Evolutionary conservation across 2,888 invertebrate species (phyloP), one percentile per base, ranked within the genome.

Genomic region (Ormyrus thymus): DNA sequence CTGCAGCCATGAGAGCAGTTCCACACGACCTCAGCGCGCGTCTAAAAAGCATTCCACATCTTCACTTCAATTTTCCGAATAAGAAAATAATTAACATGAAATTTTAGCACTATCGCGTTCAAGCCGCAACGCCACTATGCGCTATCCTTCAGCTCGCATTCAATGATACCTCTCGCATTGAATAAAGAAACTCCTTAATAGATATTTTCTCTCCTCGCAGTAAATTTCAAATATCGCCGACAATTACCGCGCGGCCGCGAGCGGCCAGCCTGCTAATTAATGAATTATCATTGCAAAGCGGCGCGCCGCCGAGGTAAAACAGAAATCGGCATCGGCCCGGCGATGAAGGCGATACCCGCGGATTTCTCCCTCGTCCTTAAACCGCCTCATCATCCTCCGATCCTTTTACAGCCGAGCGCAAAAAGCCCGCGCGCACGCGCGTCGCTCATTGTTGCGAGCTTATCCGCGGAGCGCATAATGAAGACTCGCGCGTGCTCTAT

Each of bases 361-460:
- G 59, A 68, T 66, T 68, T 75, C 75, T 68, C 75, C 56, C n/a
- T 46, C 9, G 64, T 55, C 53, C 48, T 55, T 59, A 53, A n/a
- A 50, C 56, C n/a, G 10, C 13, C 48, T 50, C 51, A 7, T n/a
- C 45, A 56, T 48, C 13, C 59, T 64, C 62, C 55, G 2, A 55
- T 65, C 58, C 56, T 56, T 76, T 58, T 64, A 70, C 10, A 72
- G 11, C 6, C 50, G 3, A 29, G 10, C 46, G 56, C 13, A 50
- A 76, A 76, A 55, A 69, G 11, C 10, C n/a, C 43, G 10, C 46
- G 56, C 13, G 43, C 69, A 70, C 62, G 11, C 10, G n/a, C 43
- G 43, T 66, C 69, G 45, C n/a, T 64, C 51, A 64, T 70, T 65
- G 64, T 71, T 71, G 50, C 81, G 76, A 61, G 76, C 80, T 81